Base-by-base conservation (phyloP, 2,888 invertebrate species). In the Alviniconcha strummeri region DNA sequence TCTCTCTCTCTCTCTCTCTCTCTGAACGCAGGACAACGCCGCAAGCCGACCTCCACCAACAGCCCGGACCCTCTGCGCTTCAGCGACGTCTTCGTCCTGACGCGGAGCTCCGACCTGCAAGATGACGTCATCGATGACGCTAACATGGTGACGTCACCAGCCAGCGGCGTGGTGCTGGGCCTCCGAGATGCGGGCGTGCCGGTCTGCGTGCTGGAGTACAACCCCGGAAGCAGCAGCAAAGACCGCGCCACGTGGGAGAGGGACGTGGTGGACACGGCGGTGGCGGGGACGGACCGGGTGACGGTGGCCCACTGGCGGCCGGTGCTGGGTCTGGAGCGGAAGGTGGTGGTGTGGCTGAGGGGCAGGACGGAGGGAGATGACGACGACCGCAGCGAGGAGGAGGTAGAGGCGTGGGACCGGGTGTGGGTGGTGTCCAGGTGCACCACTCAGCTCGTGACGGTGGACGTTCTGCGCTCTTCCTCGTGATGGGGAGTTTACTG, bases 381-480 rank as follows among this genome's bases (percentile, higher is more conserved):
- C 64, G 55, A 55, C 11, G 64, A 11, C 0, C 52, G 64, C 7
- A 79, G n/a, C 8, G 78, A 79, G 6, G 78, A 79, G 36, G 78
- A 60, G 19, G 36, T 79, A 4, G 36, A 79, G 64, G 60, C 78
- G 11, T 15, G 11, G 78, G 78, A 64, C 78, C 13, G 78, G 15
- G 11, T 79, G 60, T 36, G 64, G 52, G 15, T 36, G 13, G 64
- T 64, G 36, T 79, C 78, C 13, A 60, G 78, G 57, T 79, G 78
- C 64, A 79, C 78, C 52, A 64, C 78, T 6, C 78, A 79, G 78
- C 78, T 79, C 52, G 64, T 79, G 9, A 9, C 60, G 78, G 78
- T 79, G 13, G 64, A 79, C 19, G 13, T 79, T 0, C 64, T 55
- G 11, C 71, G 19, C 15, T n/a, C n/a, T 64, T 15, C 64, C 64